Evolutionary conservation across 2,113 vertebrate species (phyloP), one percentile per base, ranked within the genome.

Genomic region (Protomyctophum bolini): DNA sequence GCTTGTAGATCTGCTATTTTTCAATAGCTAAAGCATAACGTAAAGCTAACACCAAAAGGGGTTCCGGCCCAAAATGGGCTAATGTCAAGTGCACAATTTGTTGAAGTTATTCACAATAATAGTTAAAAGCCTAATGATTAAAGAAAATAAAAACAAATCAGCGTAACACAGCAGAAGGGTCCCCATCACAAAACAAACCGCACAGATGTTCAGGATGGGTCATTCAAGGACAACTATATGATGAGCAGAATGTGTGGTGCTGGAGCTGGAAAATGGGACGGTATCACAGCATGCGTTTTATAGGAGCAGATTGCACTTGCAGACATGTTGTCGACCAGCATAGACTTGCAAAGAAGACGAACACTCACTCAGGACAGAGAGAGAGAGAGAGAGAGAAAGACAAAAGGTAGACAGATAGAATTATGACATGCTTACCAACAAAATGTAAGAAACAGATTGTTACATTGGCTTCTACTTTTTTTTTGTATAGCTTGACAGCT

Each of bases 371-470:
- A 65, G 63, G 50, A 58, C 59, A 41, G 46, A 66, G 48, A 54
- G 50, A 10, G 64, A n/a, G 46, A 11, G 8, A 45, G 48, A 58
- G 64, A 70, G 15, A 58, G 6, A 14, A 49, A 64, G 29, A 65
- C 45, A 29, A 75, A 75, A 49, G 2, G 4, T 11, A 66, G 57
- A 62, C 4, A 52, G 10, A n/a, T 6, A 15, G 51, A 47, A 12
- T 75, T 58, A 73, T 29, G 12, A 46, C 48, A 67, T 58, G 72
- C 29, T 69, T 59, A 73, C 4, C 15, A 76, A 81, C 46, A 73
- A 28, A 83, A 51, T 10, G 63, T 9, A 63, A 41, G 57, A 66
- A 62, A 29, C 6, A 62, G 50, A 4, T 3, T 57, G 10, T 1
- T 45, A 62, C 11, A 47, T 8, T 6, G 8, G 59, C 12, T 47